Evolutionary conservation across 2,888 invertebrate genomes (phyloP), one percentile per base, ranked within the genome.

Genomic region (Dryobotodes eremita): DNA sequence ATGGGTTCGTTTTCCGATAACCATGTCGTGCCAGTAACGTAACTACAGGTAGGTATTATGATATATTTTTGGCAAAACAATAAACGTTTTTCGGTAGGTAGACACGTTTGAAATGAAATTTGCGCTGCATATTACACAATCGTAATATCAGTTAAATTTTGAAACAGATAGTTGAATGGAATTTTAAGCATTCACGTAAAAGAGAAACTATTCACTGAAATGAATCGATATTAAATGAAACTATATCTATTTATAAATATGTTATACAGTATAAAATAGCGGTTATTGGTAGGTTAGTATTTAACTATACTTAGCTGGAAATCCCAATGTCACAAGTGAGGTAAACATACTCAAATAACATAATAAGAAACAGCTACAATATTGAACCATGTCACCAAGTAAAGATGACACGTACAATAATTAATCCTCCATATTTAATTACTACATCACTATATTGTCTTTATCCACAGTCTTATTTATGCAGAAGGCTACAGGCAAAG

Each of bases 381-480:
- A 36, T 36, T 36, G 36, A 36, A 36, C 23, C 36, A 42, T 50
- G 68, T 75, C 61, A 48, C 55, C 48, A 62, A 68, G 20, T 68
- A 23, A 76, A 75, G 68, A 80, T 23, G 31, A 48, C 61, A 64
- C 13, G 31, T 36, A 17, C 0, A 77, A 80, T 68, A 75, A 75
- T 79, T 53, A 75, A 65, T 57, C 36, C 7, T 65, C 53, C 36
- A 73, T 55, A 36, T 82, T 76, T 23, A 87, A 83, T 65, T 73
- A 82, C 90, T 89, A 86, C 86, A 80, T 42, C 2, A 42, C 5
- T 42, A 89, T 82, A 77, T 93, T 93, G 91, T 87, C 61, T 87
- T 90, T 87, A 91, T 90, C 91, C 91, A 93, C 90, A 92, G 91
- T 92, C 92, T 91, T 90, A 91, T 89, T 84, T 79, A 83, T 80